Evolutionary conservation across 2,113 vertebrate species (phyloP).

Genomic region (Empidonax traillii): DNA sequence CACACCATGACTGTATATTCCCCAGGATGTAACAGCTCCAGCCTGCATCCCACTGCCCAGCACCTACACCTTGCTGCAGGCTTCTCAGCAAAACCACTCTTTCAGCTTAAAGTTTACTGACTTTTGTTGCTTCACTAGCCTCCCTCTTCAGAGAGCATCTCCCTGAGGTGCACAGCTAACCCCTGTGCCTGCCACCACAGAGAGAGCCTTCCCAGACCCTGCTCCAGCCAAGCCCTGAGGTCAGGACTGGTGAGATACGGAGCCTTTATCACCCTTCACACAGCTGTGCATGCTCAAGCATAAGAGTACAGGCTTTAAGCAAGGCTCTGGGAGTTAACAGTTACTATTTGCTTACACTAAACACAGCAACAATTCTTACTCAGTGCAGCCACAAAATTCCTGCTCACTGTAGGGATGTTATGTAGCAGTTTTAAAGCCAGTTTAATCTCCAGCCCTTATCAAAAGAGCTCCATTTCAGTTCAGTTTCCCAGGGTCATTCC

Average conservation of each 20-base stretch:
- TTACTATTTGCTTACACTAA: background rate
- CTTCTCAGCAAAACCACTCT: background rate
- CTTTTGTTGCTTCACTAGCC: background rate
- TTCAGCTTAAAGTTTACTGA: rapidly evolving
- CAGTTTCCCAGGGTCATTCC: background rate
- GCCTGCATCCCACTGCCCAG: background rate
- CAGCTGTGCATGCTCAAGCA: rapidly evolving
- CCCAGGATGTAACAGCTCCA: background rate
- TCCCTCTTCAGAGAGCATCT: background rate
- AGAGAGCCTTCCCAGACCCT: background rate
- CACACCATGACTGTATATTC: rapidly evolving
- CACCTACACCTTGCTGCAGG: background rate
- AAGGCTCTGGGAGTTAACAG: background rate
- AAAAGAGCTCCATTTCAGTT: background rate
- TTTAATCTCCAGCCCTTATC: background rate
- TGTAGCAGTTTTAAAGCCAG: rapidly evolving
- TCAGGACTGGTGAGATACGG: rapidly evolving
- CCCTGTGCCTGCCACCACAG: rapidly evolving
- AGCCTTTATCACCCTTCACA: background rate
- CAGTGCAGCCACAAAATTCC: background rate
- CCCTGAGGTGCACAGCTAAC: rapidly evolving
- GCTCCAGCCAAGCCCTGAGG: background rate
- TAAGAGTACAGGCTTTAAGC: background rate
- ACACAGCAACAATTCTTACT: background rate
- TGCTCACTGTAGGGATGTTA: background rate